A percentile compares a stretch with the other conserved stretches of the same genome.
Conservation (phyloP, 2,888 invertebrate species). For the Ferrisia virgata region DNA sequence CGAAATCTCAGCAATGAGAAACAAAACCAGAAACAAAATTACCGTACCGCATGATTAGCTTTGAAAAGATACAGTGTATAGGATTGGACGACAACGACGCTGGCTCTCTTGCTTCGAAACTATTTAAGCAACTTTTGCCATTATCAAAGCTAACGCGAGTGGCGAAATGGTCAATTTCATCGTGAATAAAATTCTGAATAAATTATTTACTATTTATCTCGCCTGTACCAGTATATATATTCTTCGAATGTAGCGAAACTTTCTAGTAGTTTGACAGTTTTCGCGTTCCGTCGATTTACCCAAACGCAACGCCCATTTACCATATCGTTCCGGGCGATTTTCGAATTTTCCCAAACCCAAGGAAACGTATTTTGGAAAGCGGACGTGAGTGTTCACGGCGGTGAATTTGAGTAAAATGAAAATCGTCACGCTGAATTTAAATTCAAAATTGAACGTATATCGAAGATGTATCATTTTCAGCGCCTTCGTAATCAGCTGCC, state of each 20-base stretch:
- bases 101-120: neutral
- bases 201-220: constrained; percentile 28
- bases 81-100: neutral
- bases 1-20: constrained; percentile 23
- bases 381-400: too few species aligned
- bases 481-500: too few species aligned
- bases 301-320: neutral
- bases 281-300: neutral
- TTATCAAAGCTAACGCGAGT: neutral
- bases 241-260: neutral
- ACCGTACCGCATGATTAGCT: constrained; percentile 16
- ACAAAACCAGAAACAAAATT: constrained; percentile 30
- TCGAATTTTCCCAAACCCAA: too few species aligned
- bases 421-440: too few species aligned
- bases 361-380: too few species aligned
- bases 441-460: too few species aligned
- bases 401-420: too few species aligned
- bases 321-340: neutral
- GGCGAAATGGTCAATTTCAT: constrained; percentile 20
- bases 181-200: constrained; percentile 24
- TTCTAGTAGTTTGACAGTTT: neutral
- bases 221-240: neutral
- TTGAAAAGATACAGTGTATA: constrained; percentile 12
- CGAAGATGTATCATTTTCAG: too few species aligned
- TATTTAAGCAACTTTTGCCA: constrained; percentile 18